A percentile compares a stretch with the other conserved stretches of the same genome.
Conservation (phyloP, 2,888 invertebrate genomes). For the Pilophorus perplexus region DNA sequence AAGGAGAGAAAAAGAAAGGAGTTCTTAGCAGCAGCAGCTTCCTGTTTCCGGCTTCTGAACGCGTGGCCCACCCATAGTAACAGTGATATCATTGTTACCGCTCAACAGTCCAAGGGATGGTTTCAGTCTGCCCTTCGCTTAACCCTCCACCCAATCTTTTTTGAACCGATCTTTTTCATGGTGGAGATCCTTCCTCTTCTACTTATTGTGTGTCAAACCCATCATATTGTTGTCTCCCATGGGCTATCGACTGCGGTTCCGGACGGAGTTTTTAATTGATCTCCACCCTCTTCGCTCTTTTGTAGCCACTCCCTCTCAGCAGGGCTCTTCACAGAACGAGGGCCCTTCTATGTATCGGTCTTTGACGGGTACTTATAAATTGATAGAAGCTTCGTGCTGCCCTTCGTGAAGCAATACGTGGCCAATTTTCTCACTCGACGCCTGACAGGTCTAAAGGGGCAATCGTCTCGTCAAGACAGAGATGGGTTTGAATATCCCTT, state of each 20-base stretch:
- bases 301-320: too few relatives aligned
- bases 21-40: conserved; percentile 18
- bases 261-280: conserved; percentile 42
- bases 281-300: conserved; percentile 10
- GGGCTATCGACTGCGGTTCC: conserved; percentile 37
- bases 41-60: conserved; percentile 11
- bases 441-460: too few relatives aligned
- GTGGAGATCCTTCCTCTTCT: conserved; percentile 16
- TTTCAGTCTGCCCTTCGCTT: background rate
- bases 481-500: too few relatives aligned
- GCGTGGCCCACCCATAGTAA: background rate
- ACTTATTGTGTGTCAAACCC: conserved; percentile 34
- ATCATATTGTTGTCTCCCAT: conserved; percentile 41
- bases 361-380: too few relatives aligned
- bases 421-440: too few relatives aligned
- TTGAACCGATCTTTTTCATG: background rate
- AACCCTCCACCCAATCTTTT: too few relatives aligned
- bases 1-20: background rate
- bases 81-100: background rate
- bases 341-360: too few relatives aligned
- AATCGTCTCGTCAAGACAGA: too few relatives aligned
- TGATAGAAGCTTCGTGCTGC: too few relatives aligned
- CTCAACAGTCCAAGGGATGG: background rate
- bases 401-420: too few relatives aligned
- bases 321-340: too few relatives aligned